phyloP scores from a whole-genome alignment of 2,888 invertebrate genomes.

The Apantesis nais region DNA sequence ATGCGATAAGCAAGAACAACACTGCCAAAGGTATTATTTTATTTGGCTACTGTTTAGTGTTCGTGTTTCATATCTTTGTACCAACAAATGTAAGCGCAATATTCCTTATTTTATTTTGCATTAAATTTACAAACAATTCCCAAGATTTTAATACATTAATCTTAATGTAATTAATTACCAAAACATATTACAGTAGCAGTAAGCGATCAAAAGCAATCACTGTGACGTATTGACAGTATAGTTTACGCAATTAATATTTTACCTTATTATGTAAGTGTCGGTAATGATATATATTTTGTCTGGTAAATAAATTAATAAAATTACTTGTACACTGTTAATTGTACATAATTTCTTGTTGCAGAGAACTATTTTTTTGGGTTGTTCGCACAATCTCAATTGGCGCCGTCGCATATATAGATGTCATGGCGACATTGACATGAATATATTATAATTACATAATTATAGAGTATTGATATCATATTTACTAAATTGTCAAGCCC shows the following conservation, averaged over 20 bases:
- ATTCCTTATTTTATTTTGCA: not conserved
- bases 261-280: conserved; percentile 26
- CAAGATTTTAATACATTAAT: not conserved
- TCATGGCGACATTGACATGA: conserved; percentile 59
- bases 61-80: not conserved
- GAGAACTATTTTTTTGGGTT: conserved; percentile 50
- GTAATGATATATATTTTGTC: conserved; percentile 25
- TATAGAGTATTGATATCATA: conserved; percentile 32
- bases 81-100: not conserved
- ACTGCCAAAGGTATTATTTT: not conserved
- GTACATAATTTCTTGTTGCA: conserved; percentile 41
- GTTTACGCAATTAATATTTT: conserved; percentile 19
- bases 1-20: too few species aligned
- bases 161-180: not conserved
- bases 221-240: not conserved
- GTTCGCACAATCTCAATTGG: conserved; percentile 50
- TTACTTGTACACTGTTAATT: conserved; percentile 46
- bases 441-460: conserved; percentile 53
- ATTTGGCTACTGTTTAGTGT: not conserved
- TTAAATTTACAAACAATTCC: not conserved
- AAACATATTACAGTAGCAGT: not conserved
- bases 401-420: conserved; percentile 51
- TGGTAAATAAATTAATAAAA: conserved; percentile 47
- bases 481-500: conserved; percentile 5
- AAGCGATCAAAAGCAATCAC: conserved; percentile 3